These are phyloP conservation scores for Crotalus horridus DNA, from an alignment of 2,113 vertebrate genomes.

Conservation along the genomic window DNA sequence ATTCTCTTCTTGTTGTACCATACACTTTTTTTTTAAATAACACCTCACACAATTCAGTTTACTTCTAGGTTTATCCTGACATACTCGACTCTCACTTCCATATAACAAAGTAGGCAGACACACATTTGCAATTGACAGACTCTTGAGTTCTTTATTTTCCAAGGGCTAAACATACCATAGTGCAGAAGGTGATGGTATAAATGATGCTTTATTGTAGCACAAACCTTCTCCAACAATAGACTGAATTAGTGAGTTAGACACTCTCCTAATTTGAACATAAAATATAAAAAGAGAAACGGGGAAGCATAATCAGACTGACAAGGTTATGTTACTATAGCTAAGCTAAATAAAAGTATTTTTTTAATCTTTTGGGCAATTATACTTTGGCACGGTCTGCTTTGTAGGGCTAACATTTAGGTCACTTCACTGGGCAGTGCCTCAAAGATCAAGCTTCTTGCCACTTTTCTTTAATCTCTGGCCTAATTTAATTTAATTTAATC, in stretches of 20 bases:
- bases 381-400: neutral
- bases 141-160: neutral
- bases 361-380: neutral
- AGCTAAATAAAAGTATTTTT: neutral
- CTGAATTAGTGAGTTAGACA: neutral
- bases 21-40: neutral
- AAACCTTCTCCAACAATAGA: neutral
- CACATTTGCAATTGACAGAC: neutral
- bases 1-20: neutral
- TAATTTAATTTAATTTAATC: neutral
- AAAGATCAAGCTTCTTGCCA: neutral
- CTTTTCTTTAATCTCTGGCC: neutral
- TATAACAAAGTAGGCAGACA: neutral
- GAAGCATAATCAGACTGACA: neutral
- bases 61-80: neutral
- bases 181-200: neutral
- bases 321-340: neutral
- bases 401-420: neutral
- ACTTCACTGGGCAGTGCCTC: neutral
- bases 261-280: neutral
- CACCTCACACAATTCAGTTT: neutral
- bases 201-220: neutral
- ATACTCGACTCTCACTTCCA: neutral
- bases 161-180: neutral
- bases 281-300: neutral